Evolutionary conservation across 2,888 invertebrate genomes (phyloP).

Genomic region (Sarcophaga rosellei): DNA sequence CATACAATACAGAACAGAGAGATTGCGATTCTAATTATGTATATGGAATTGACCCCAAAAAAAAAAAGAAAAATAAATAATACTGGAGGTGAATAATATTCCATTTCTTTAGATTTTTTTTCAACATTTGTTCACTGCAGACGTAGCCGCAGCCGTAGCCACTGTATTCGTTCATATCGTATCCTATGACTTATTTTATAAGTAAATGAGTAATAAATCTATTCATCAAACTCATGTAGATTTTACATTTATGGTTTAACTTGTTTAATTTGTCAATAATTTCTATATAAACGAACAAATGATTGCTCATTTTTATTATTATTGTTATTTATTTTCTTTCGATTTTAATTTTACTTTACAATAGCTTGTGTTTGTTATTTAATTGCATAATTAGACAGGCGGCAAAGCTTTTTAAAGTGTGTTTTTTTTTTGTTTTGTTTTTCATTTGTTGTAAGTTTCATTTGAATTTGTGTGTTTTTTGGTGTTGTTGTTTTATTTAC

Average conservation of each 20-base stretch:
- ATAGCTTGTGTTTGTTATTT: constrained; percentile 59
- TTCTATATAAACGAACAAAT: background rate
- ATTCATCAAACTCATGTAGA: background rate
- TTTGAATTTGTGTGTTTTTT: background rate
- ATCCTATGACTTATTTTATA: background rate
- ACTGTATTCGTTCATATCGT: background rate
- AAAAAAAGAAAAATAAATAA: too few species aligned
- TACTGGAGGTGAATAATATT: too few species aligned
- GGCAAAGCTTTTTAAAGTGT: constrained; percentile 37
- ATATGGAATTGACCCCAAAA: too few species aligned
- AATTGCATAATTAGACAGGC: constrained; percentile 61
- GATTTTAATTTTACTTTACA: background rate
- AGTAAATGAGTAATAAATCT: constrained; percentile 29
- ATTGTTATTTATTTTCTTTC: too few species aligned
- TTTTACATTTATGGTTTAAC: background rate
- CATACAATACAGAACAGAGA: too few species aligned
- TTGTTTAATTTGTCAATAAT: background rate
- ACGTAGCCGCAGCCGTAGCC: too few species aligned
- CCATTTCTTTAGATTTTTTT: too few species aligned
- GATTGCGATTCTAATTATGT: too few species aligned
- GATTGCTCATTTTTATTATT: background rate
- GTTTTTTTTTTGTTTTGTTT: constrained; percentile 22
- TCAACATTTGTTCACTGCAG: too few species aligned
- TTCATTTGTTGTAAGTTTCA: too few species aligned
- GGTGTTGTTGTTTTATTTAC: constrained; percentile 37